These are phyloP conservation scores for Microtus oregoni DNA, from an alignment of 2,113 vertebrate species.

Conservation along the genomic window DNA sequence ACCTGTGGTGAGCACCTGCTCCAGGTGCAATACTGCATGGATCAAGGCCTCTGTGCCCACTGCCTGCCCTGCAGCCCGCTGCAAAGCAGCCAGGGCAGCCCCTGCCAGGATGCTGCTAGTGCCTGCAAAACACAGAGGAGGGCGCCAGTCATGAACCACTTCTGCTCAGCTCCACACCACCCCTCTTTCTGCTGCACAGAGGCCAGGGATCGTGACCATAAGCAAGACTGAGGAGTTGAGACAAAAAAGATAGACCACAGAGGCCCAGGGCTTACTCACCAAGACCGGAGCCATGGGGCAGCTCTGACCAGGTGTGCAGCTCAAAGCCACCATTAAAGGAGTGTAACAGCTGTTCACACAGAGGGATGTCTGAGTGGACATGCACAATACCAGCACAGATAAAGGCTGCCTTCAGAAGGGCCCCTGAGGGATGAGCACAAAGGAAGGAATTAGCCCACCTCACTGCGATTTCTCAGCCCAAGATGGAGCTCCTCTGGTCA, in stretches of 20 bases:
- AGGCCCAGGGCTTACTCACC: conserved; percentile 85
- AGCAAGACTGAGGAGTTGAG: neutral
- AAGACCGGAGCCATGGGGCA: conserved; percentile 96
- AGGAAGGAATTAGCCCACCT: neutral
- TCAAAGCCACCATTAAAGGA: conserved; percentile 93
- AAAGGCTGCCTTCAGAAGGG: conserved; percentile 95
- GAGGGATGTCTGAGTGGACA: conserved; percentile 85
- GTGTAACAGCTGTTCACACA: conserved; percentile 90
- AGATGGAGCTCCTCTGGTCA: neutral
- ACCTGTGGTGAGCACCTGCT: conserved; percentile 98
- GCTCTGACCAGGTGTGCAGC: conserved; percentile 94
- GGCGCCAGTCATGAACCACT: neutral
- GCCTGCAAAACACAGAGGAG: conserved; percentile 84
- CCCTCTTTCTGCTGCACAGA: neutral
- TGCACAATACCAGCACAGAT: conserved; percentile 91
- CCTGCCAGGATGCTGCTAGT: conserved; percentile 99
- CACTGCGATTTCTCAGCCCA: neutral
- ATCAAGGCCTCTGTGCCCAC: conserved; percentile 91
- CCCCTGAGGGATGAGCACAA: conserved; percentile 86
- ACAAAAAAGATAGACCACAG: neutral
- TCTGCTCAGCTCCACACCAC: neutral
- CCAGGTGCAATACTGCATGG: conserved; percentile 94
- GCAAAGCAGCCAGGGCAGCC: conserved; percentile 91
- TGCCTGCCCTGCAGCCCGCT: conserved; percentile 88
- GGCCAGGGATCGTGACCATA: neutral